Evolutionary conservation across 2,113 vertebrate genomes (phyloP).

Genomic region (Trogon surrucura): DNA sequence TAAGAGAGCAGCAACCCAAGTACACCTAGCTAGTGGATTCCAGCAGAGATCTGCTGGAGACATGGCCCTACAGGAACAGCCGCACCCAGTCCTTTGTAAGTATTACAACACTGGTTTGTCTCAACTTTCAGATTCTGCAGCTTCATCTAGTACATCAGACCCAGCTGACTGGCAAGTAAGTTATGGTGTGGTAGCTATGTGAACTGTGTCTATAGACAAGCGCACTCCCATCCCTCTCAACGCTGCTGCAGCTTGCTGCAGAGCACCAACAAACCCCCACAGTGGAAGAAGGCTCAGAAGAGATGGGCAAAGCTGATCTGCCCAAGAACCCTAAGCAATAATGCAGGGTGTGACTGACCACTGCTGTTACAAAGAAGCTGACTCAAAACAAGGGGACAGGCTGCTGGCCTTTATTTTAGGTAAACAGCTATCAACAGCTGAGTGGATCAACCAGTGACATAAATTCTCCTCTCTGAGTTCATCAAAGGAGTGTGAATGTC

Average conservation of each 20-base stretch:
- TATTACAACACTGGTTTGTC: background rate
- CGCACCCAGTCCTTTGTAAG: fast-evolving
- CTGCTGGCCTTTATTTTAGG: background rate
- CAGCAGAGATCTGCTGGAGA: background rate
- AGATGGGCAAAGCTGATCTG: background rate
- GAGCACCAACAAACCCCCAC: background rate
- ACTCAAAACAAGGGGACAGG: background rate
- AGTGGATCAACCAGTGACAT: background rate
- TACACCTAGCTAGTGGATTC: background rate
- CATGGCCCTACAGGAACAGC: background rate
- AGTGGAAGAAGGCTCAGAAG: background rate
- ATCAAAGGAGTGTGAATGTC: background rate
- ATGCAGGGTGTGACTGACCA: background rate
- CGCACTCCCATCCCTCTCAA: background rate
- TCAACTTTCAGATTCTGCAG: background rate
- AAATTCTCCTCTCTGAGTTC: background rate
- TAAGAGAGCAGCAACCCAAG: background rate
- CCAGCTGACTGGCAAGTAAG: background rate
- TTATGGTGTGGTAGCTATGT: background rate
- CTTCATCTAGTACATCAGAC: background rate
- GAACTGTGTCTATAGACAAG: background rate
- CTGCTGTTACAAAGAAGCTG: background rate
- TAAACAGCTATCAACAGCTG: background rate
- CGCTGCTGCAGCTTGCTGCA: background rate
- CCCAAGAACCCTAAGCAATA: background rate